Evolutionary conservation across 1,140 invertebrate genomes (phyloP), one percentile per base, ranked within the genome.

Genomic region (Drosophila malerkotliana): DNA sequence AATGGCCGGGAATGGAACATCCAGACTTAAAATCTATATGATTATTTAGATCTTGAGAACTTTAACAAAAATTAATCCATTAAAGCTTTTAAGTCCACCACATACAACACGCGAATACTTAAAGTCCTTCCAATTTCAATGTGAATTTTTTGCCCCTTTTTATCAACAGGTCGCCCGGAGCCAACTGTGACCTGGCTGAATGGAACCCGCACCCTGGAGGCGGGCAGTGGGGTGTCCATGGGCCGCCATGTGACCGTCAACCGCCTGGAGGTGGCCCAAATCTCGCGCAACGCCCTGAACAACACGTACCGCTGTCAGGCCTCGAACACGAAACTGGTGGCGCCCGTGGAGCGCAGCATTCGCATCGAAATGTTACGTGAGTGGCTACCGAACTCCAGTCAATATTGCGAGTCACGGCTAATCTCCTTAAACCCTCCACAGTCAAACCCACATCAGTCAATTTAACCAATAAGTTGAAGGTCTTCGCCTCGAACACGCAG

Each of bases 221-320:
- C 94, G 64, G 92, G 93, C 88, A 91, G 92, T 79, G 92, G 93
- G 39, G 93, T 95, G 45, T 94, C 94, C 51, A 94, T 94, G 52
- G 94, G 94, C 41, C 94, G 94, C n/a, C 95, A 95, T 81, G 94
- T 96, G 12, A 95, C 97, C 8, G 95, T 97, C 45, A 97, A 96
- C 92, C 93, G 94, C 58, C 92, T 98, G 66, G 95, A 95, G 79
- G 93, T 97, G 54, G 93, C 94, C 8, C 93, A 94, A 60, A 93
- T 98, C 47, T 94, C 93, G 69, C 93, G 97, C 73, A 94, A 95
- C 59, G 95, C 97, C 61, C 93, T 97, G 45, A 97, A 97, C 90
- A 95, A 95, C 8, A 96, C 95, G 4, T 96, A 95, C 92, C 97
- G 96, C 91, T 98, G 97, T 91, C 95, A 95, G 88, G 97, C 97